Evolutionary conservation across 2,797 vertebrate genomes (phyloP).

Genomic region (Anguilla pacifica): DNA sequence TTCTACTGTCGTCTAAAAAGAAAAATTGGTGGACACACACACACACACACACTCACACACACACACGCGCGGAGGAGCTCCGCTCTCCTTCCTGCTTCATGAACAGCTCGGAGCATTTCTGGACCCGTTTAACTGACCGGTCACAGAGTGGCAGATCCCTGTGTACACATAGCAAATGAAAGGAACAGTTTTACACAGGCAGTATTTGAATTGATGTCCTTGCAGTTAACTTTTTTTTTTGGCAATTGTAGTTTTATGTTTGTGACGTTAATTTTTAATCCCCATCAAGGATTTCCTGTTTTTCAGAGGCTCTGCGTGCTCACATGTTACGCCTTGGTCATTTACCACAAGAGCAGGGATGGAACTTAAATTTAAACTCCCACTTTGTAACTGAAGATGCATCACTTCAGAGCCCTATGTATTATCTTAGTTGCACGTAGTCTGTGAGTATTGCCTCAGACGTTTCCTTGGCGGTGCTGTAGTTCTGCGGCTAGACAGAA

Average conservation of each 20-base stretch:
- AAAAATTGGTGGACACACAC: too few relatives aligned
- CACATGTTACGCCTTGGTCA: not conserved
- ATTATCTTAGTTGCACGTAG: too few relatives aligned
- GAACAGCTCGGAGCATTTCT: not conserved
- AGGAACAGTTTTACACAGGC: not conserved
- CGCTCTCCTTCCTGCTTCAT: too few relatives aligned
- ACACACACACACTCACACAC: too few relatives aligned
- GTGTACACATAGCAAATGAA: not conserved
- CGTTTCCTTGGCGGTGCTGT: too few relatives aligned
- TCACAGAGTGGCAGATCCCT: not conserved
- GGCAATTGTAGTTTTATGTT: not conserved
- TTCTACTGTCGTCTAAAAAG: not conserved
- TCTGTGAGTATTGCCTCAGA: too few relatives aligned
- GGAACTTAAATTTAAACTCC: too few relatives aligned
- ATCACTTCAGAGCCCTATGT: too few relatives aligned
- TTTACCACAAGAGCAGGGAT: not conserved
- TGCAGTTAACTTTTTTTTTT: not conserved
- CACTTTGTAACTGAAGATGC: too few relatives aligned
- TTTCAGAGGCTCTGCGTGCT: conserved; percentile 15
- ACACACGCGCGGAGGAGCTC: too few relatives aligned
- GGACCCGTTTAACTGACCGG: not conserved
- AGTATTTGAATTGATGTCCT: not conserved
- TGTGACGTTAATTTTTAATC: not conserved
- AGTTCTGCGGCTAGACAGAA: too few relatives aligned
- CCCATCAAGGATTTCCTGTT: conserved; percentile 43